Evolutionary conservation across 2,888 invertebrate genomes (phyloP).

Genomic region (Morinoia aosen): DNA sequence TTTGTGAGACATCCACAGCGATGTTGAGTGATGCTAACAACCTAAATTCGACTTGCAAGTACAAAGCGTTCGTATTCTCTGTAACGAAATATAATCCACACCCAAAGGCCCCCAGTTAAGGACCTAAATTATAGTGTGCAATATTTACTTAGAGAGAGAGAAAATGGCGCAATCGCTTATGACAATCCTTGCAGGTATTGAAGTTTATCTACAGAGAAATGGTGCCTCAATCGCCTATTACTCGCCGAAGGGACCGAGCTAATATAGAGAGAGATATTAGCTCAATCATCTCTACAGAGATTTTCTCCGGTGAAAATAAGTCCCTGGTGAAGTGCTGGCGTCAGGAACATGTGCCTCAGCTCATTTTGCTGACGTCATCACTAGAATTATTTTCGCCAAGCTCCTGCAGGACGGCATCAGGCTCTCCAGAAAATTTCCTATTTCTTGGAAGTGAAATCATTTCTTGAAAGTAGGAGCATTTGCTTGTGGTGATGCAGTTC

Average conservation of each 20-base stretch:
- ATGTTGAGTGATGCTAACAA: no score
- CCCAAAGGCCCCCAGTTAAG: background rate
- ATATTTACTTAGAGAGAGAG: background rate
- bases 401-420: background rate
- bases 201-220: background rate
- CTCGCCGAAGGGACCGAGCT: background rate
- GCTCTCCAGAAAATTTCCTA: background rate
- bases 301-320: background rate
- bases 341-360: background rate
- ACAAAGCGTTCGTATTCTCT: no score
- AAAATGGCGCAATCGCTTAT: background rate
- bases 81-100: background rate
- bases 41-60: no score
- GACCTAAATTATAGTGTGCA: background rate
- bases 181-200: background rate
- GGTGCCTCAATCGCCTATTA: background rate
- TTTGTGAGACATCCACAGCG: no score
- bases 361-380: background rate
- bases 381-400: background rate
- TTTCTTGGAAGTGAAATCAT: background rate
- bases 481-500: background rate
- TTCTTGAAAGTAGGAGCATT: background rate
- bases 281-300: background rate
- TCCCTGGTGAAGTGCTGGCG: background rate
- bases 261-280: background rate